Conservation (phyloP, 2,888 invertebrate genomes). For the Cylindroiulus punctatus region DNA sequence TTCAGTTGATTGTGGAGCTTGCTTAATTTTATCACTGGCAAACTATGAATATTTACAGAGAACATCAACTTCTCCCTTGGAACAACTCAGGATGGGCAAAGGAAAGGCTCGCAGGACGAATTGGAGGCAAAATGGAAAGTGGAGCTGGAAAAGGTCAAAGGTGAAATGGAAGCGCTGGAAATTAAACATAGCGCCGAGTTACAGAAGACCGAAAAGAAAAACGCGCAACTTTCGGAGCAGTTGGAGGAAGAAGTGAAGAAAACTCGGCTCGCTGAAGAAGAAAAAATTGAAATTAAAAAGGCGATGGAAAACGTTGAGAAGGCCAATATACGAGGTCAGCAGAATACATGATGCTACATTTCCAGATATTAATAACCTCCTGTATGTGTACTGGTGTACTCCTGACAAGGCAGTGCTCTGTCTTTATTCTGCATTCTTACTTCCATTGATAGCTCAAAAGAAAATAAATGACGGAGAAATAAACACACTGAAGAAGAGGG, state of each 20-base stretch:
- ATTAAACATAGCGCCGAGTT: conserved; percentile 46
- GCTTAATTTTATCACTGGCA: no score
- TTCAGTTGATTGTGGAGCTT: no score
- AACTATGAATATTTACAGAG: background rate
- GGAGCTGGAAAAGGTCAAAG: conserved; percentile 21
- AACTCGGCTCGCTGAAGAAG: conserved; percentile 69
- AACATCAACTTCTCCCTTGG: background rate
- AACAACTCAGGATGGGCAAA: background rate
- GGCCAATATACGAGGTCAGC: background rate
- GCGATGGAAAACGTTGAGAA: conserved; percentile 63
- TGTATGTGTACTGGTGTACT: no score
- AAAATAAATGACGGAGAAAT: conserved; percentile 53
- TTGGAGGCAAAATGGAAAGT: conserved; percentile 28
- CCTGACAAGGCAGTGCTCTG: no score
- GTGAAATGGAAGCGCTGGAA: conserved; percentile 59
- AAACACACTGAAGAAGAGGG: conserved; percentile 71
- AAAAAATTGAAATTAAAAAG: conserved; percentile 67
- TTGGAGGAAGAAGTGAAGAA: conserved; percentile 57
- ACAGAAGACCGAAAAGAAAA: conserved; percentile 54
- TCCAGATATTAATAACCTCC: no score
- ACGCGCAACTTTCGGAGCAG: conserved; percentile 50
- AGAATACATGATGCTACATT: no score
- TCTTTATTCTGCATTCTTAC: background rate
- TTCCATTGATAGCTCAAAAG: conserved; percentile 35
- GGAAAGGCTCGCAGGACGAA: background rate